Conservation (phyloP, 2,888 invertebrate genomes). For the Philopedon plagiatum region DNA sequence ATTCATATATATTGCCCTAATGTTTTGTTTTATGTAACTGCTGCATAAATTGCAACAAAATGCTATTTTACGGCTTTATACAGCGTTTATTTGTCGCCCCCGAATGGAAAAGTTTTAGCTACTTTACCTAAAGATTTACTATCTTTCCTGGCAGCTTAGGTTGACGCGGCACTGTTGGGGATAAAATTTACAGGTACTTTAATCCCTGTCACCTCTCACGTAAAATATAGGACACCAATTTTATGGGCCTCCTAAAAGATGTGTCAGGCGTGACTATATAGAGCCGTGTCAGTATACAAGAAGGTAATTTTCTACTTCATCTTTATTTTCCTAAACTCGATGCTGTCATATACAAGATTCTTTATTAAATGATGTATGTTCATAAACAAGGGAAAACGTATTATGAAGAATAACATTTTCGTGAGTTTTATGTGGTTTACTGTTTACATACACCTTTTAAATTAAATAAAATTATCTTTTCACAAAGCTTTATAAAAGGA, state of each 20-base stretch:
- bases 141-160: slow-evolving; percentile 31
- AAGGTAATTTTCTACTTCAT: slow-evolving; percentile 48
- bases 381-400: slow-evolving; percentile 15
- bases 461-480: too few species aligned
- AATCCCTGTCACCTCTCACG: slow-evolving; percentile 46
- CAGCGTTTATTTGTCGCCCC: background rate
- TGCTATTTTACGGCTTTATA: background rate
- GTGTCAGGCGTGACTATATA: slow-evolving; percentile 44
- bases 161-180: slow-evolving; percentile 42
- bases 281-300: slow-evolving; percentile 29
- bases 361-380: slow-evolving; percentile 27
- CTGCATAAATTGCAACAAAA: slow-evolving; percentile 1
- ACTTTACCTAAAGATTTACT: slow-evolving; percentile 22
- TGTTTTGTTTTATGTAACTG: background rate
- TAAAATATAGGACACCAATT: slow-evolving; percentile 49
- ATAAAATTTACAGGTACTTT: slow-evolving; percentile 48
- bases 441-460: too few species aligned
- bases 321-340: slow-evolving; percentile 38
- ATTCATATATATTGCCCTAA: background rate
- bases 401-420: slow-evolving; percentile 17
- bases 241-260: slow-evolving; percentile 43
- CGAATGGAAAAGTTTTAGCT: background rate
- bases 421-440: background rate
- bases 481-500: too few species aligned
- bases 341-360: slow-evolving; percentile 20